Base-by-base conservation (phyloP, 2,113 vertebrate species). In the Dendropsophus ebraccatus region DNA sequence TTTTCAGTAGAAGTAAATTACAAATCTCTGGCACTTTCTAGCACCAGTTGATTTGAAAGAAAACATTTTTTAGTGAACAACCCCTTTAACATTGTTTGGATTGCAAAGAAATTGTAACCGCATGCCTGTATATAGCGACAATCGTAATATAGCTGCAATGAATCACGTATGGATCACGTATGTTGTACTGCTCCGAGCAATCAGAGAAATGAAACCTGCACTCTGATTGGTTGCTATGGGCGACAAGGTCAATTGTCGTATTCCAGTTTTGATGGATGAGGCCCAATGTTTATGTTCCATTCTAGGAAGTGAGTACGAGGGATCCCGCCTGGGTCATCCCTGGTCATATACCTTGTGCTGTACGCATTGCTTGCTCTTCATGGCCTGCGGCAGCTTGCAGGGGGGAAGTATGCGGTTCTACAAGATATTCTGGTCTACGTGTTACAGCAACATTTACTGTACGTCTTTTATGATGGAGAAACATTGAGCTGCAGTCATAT, bases 111-210 rank as follows among this genome's bases (percentile, higher is more conserved):
- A 41, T 41, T 41, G 41, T 41, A 2, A 52, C 50, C 5, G 13
- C 2, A 16, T 49, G 1, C 12, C 5, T 7, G n/a, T 25, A 25
- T 25, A 25, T 25, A 4, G 3, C 0, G 5, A 4, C 1, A 1
- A 30, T 65, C 30, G 3, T 10, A 30, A 12, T 28, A 6, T 13
- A 30, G 28, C 5, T 65, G 60, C 28, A 65, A 16, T 32, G 25
- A 13, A 30, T 65, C 25, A 32, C 2, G 62, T 65, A 60, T 12
- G 21, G 21, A 23, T 56, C 21, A 4, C 10, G 21, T 21, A 28
- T 28, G 58, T 62, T 62, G n/a, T 28, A 62, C n/a, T 12, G n/a
- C 11, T 28, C 10, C 11, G 2, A 25, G 25, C 58, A 28, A 62
- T 25, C 13, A 17, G 5, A 19, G 5, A 52, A 9, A 1, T 58